Percentiles rank a stretch among this genome's conserved stretches.
Evolutionary conservation across 2,888 invertebrate genomes (phyloP).

Genomic region (Thyatira batis): DNA sequence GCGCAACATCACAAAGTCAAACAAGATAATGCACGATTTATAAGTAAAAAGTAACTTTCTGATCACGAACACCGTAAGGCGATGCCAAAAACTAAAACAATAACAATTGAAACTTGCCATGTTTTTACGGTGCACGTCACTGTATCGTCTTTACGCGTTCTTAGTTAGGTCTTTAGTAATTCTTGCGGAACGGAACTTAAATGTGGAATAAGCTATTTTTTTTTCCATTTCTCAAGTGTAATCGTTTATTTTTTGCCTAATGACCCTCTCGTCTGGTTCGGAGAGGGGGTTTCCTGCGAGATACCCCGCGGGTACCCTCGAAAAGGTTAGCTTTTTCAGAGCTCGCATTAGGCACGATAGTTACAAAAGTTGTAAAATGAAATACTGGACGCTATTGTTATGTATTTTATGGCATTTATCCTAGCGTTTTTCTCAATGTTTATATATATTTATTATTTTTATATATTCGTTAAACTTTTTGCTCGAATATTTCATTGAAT

Average conservation of each 20-base stretch:
- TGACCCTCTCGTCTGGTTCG: constrained; percentile 47
- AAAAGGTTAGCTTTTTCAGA: constrained; percentile 55
- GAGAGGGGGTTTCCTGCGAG: constrained; percentile 47
- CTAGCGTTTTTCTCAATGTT: not conserved
- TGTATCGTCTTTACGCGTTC: constrained; percentile 19
- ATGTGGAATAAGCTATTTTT: constrained; percentile 38
- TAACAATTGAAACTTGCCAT: constrained; percentile 38
- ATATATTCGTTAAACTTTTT: no score
- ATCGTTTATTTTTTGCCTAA: constrained; percentile 70
- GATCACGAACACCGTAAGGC: constrained; percentile 34
- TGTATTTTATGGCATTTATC: constrained; percentile 9
- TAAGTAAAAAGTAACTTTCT: constrained; percentile 25
- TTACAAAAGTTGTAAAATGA: constrained; percentile 47
- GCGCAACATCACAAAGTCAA: constrained; percentile 5
- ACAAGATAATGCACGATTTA: constrained; percentile 18
- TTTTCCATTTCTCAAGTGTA: constrained; percentile 52
- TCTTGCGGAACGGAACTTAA: constrained; percentile 13
- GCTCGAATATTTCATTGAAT: no score
- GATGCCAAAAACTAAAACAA: constrained; percentile 46
- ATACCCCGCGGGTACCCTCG: constrained; percentile 47
- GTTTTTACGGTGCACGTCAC: constrained; percentile 26
- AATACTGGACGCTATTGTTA: constrained; percentile 31
- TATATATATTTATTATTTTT: no score
- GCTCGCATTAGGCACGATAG: constrained; percentile 49
- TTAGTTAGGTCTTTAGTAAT: constrained; percentile 11